Evolutionary conservation across 1,140 invertebrate genomes (phyloP).

Genomic region (Batillaria attramentaria): DNA sequence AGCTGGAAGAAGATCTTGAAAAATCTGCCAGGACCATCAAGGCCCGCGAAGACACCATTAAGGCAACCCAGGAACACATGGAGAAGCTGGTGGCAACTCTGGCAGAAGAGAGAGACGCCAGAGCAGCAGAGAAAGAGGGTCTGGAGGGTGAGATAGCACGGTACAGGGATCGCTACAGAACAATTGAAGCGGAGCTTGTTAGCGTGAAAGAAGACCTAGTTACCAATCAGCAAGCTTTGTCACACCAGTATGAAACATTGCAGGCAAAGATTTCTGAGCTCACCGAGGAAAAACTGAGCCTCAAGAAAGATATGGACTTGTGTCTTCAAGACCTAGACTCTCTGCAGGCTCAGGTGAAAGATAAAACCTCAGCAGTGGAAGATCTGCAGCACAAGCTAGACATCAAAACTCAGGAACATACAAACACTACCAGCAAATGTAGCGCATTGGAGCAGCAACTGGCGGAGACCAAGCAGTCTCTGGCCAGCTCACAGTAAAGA

Average conservation of each 20-base stretch:
- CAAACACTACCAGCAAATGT: constrained; percentile 18
- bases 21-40: constrained; percentile 30
- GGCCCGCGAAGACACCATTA: constrained; percentile 31
- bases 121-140: neutral
- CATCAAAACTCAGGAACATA: constrained; percentile 31
- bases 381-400: constrained; percentile 33
- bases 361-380: neutral
- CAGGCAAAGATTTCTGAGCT: too few species aligned
- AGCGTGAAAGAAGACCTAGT: neutral
- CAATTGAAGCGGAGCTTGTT: neutral
- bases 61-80: constrained; percentile 12
- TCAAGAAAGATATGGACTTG: too few species aligned
- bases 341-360: neutral
- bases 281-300: too few species aligned
- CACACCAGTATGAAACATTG: too few species aligned
- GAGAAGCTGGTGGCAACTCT: constrained; percentile 24
- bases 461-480: neutral
- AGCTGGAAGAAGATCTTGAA: constrained; percentile 40
- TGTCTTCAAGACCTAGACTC: too few species aligned
- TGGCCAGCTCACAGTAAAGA: neutral
- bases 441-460: constrained; percentile 25
- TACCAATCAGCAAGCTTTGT: too few species aligned
- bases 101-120: neutral
- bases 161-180: neutral
- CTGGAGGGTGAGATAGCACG: too few species aligned